phyloP scores from a whole-genome alignment of 2,797 vertebrate genomes.

The Garrulus glandarius region DNA sequence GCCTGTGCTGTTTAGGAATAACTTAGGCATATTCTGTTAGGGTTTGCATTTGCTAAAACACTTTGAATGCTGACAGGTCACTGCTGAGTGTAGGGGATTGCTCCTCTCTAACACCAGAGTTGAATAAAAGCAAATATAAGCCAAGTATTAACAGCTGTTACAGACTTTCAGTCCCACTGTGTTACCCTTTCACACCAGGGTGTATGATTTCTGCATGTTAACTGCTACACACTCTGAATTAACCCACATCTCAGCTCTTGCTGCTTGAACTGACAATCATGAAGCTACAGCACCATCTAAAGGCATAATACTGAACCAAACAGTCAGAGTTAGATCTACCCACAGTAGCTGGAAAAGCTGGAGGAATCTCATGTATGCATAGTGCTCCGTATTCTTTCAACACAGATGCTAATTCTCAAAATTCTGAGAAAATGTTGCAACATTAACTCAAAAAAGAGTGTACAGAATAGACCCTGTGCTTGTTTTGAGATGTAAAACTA shows the following conservation, averaged over 20 bases:
- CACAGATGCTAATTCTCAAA: background rate
- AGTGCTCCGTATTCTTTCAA: background rate
- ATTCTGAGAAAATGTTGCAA: background rate
- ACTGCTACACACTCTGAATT: background rate
- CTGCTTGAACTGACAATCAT: background rate
- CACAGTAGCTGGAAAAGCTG: fast-evolving
- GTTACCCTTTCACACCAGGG: background rate
- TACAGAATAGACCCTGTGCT: background rate
- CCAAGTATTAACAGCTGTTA: background rate
- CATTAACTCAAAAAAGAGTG: background rate
- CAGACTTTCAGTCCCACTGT: background rate
- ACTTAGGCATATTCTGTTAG: background rate
- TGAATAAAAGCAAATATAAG: background rate
- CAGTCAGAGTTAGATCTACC: background rate
- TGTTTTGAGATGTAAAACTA: background rate
- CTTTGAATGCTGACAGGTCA: background rate
- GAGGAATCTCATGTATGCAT: background rate
- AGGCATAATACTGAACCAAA: background rate
- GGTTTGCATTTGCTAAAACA: background rate
- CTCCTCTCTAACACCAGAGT: background rate
- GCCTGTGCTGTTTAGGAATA: background rate
- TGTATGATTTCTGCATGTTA: background rate
- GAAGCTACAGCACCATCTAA: slow-evolving; percentile 43
- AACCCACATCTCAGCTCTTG: background rate
- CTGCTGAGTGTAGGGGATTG: background rate